Evolutionary conservation across 2,113 vertebrate species (phyloP).

Genomic region (Tringa solitaria): DNA sequence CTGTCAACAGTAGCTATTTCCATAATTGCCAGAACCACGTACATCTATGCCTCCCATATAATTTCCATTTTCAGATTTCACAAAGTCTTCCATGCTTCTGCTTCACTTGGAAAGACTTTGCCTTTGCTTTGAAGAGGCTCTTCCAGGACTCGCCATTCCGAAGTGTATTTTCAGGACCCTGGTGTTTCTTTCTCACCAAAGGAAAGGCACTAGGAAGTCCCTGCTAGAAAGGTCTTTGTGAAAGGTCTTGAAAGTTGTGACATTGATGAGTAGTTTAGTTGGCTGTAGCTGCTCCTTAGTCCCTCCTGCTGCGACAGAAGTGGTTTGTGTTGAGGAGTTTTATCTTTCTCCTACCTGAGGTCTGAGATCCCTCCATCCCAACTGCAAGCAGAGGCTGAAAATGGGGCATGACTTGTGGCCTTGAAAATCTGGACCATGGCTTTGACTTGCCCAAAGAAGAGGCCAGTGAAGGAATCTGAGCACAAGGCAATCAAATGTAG

Average conservation of each 20-base stretch:
- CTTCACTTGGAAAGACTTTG: background rate
- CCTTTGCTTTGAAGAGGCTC: background rate
- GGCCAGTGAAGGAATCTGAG: background rate
- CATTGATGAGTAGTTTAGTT: accelerated
- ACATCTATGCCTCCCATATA: background rate
- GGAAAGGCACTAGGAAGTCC: background rate
- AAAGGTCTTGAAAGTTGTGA: background rate
- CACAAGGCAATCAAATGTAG: background rate
- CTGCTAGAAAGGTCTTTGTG: background rate
- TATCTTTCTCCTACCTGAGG: background rate
- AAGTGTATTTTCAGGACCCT: background rate
- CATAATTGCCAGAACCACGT: background rate
- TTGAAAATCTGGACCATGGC: background rate
- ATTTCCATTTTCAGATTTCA: slow-evolving; percentile 1
- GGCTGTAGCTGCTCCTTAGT: background rate
- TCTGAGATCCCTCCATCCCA: background rate
- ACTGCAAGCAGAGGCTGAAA: background rate
- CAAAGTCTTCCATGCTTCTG: background rate
- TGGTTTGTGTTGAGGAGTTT: background rate
- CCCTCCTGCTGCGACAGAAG: background rate
- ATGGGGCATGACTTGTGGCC: background rate
- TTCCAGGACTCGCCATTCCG: background rate
- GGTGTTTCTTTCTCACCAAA: background rate
- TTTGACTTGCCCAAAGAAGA: background rate
- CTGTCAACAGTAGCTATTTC: slow-evolving; percentile 2